phyloP scores from a whole-genome alignment of 2,888 invertebrate genomes.

The Linyphia triangularis region DNA sequence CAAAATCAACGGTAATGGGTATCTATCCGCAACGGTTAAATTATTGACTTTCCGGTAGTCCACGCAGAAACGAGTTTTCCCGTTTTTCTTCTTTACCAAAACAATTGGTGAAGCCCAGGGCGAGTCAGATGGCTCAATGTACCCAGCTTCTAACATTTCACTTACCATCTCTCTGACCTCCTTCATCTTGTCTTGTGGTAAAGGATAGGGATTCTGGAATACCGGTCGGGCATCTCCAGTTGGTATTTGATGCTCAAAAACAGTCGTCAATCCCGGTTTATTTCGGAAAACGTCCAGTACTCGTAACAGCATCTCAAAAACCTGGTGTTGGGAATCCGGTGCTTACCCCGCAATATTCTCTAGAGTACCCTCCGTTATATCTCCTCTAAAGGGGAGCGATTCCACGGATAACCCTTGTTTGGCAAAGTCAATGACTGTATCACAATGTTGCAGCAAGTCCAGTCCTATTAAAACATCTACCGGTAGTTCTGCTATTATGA shows the following conservation, averaged over 20 bases:
- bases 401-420: too few relatives aligned
- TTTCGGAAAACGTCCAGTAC: too few relatives aligned
- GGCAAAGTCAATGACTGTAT: too few relatives aligned
- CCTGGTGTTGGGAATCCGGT: too few relatives aligned
- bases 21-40: background rate
- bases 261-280: background rate
- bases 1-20: background rate
- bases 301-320: too few relatives aligned
- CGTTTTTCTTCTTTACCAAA: background rate
- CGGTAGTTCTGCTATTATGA: too few relatives aligned
- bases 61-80: background rate
- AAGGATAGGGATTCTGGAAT: background rate
- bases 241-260: background rate
- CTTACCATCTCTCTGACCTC: background rate
- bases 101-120: background rate
- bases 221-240: background rate
- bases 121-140: background rate
- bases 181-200: background rate
- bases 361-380: too few relatives aligned
- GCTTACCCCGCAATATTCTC: too few relatives aligned
- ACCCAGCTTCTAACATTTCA: background rate
- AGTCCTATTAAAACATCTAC: too few relatives aligned
- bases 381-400: too few relatives aligned
- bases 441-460: too few relatives aligned
- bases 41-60: background rate